Evolutionary conservation across 2,888 invertebrate species (phyloP), one percentile per base, ranked within the genome.

Genomic region (Agonopterix subpropinquella): DNA sequence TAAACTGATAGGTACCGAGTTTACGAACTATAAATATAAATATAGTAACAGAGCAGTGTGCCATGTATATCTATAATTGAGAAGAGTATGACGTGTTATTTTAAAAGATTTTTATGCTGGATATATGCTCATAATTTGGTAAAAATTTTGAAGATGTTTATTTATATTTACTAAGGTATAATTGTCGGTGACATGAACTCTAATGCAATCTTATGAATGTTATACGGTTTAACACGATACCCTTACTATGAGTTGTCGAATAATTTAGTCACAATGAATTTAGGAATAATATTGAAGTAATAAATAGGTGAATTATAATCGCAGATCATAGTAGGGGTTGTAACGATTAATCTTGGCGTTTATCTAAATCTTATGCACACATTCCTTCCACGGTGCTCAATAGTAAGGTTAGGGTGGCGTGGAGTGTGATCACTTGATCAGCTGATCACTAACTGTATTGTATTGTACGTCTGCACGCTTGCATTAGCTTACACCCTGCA

Each of bases 381-480:
- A 91, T 91, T 92, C 91, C 91, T 91, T 91, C 91, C 91, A 91
- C 89, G 90, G 91, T 91, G 91, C 91, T 92, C 91, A 91, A 75
- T 74, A 75, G 70, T 72, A 65, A 67, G 59, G 64, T 70, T 73
- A 74, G 63, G 55, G 68, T 71, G 68, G 62, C 59, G 61, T 55
- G 62, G 65, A 62, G 57, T 54, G 61, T 51, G 51, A 50, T 7
- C 28, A 28, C 28, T 28, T 28, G 28, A 28, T 28, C 28, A 28
- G 28, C 28, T 28, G 28, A 28, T 28, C 28, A 28, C 28, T 28
- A 28, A 56, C 50, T 45, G 44, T 46, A 10, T 15, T 45, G 43
- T 41, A 48, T 5, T 28, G 52, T 42, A 39, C 48, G 37, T 51
- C 51, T 52, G 62, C 64, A 61, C 63, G 62, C 62, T 57, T 53